These are phyloP conservation scores for Harpagifer antarcticus DNA, from an alignment of 2,797 vertebrate genomes.

Conservation along the genomic window DNA sequence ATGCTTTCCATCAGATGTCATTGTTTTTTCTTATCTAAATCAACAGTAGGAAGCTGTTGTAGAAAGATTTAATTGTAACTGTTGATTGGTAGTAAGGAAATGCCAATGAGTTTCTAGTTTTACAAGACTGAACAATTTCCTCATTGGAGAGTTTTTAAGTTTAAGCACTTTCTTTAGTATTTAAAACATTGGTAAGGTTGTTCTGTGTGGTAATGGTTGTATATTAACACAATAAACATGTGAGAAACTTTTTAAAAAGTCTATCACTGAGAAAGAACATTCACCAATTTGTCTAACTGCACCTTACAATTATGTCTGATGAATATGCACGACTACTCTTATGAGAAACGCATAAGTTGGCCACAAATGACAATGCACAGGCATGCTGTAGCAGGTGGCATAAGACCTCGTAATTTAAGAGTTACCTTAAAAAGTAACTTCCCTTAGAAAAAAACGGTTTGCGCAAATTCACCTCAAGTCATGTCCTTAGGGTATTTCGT, in stretches of 20 bases:
- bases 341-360: background rate
- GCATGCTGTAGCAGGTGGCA: background rate
- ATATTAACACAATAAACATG: background rate
- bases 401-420: too few species aligned
- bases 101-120: slow-evolving; percentile 5
- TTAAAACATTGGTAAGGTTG: background rate
- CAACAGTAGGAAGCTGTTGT: background rate
- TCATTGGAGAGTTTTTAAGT: background rate
- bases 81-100: background rate
- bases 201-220: background rate
- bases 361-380: background rate
- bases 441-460: too few species aligned
- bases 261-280: too few species aligned
- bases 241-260: background rate
- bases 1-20: too few species aligned
- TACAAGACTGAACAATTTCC: background rate
- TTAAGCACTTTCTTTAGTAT: background rate
- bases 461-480: too few species aligned
- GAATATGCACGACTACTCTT: too few species aligned
- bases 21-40: background rate
- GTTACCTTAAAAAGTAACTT: too few species aligned
- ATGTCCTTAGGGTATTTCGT: too few species aligned
- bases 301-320: background rate
- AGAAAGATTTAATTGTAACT: background rate
- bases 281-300: background rate